Evolutionary conservation across 2,797 vertebrate species (phyloP), one percentile per base, ranked within the genome.

Genomic region (Nannoperca obscura): DNA sequence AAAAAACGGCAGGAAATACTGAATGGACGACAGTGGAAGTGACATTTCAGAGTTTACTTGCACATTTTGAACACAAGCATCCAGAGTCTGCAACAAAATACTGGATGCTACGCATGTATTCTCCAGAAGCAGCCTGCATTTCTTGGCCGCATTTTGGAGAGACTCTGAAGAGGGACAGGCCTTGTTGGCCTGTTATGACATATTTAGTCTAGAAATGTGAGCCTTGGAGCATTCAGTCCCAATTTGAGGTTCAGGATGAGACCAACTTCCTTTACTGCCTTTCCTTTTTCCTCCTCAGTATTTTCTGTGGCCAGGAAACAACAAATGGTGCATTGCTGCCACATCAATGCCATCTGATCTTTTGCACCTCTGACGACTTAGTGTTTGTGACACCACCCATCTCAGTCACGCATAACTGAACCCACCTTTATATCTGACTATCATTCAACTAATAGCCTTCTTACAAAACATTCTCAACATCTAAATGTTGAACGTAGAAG

Each of bases 1-100:
- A 61, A 9, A n/a, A 32, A 59, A 30, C 63, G 63, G 75, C 60
- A 55, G 68, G 71, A 52, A 63, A 44, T 3, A 38, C 11, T 53
- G 47, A 70, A 67, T 54, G 81, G 77, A 71, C 42, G 7, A 42
- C 27, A 40, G 65, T 7, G 12, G 12, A 67, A 62, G 32, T 52
- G 46, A 38, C 53, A 4, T 52, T 70, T 74, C 34, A 76, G 34
- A 74, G 36, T 60, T 75, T 66, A 52, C 5, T 27, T 17, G 55
- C 67, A 40, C 22, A 64, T 78, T 73, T 63, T n/a, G 1, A 62
- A 38, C 19, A 38, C 40, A 55, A 62, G 30, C 34, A 27, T 22
- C 17, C 15, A 63, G 24, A 63, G 24, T 1, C 14, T 63, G 36
- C 63, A 50, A 57, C 12, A 24, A 20, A 60, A 60, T 20, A 61